Conservation (phyloP, 2,888 invertebrate genomes). For the Pterostichus madidus region DNA sequence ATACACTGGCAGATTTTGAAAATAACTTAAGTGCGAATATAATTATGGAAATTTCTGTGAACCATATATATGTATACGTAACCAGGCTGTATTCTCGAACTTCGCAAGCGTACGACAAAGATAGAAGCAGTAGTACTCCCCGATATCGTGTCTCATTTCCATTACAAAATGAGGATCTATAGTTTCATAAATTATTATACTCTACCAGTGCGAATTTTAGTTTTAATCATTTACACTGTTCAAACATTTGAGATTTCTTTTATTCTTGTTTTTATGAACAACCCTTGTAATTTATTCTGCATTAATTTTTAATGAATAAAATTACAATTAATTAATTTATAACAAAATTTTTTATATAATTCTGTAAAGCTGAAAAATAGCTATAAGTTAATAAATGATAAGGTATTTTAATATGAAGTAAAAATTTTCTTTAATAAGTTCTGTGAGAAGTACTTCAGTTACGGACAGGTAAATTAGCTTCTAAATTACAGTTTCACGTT, state of each 20-base stretch:
- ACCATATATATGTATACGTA: conserved; percentile 62
- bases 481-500: conserved; percentile 43
- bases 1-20: conserved; percentile 76
- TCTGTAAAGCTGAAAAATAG: too few species aligned
- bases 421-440: conserved; percentile 5
- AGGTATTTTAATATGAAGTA: too few species aligned
- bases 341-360: too few species aligned
- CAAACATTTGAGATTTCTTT: neutral
- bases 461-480: conserved; percentile 43
- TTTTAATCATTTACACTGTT: neutral
- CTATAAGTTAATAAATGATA: too few species aligned
- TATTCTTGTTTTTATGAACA: too few species aligned
- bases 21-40: conserved; percentile 76
- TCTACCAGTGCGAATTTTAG: conserved; percentile 10
- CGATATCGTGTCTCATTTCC: conserved; percentile 62
- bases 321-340: too few species aligned
- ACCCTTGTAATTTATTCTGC: too few species aligned
- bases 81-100: conserved; percentile 10
- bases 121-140: conserved; percentile 16
- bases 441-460: conserved; percentile 1
- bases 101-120: conserved; percentile 29
- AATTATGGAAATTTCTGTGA: conserved; percentile 73
- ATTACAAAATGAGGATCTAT: conserved; percentile 60
- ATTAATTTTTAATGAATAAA: too few species aligned
- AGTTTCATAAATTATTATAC: conserved; percentile 48